Evolutionary conservation across 2,113 vertebrate species (phyloP).

Genomic region (Pomatorhinus ruficollis): DNA sequence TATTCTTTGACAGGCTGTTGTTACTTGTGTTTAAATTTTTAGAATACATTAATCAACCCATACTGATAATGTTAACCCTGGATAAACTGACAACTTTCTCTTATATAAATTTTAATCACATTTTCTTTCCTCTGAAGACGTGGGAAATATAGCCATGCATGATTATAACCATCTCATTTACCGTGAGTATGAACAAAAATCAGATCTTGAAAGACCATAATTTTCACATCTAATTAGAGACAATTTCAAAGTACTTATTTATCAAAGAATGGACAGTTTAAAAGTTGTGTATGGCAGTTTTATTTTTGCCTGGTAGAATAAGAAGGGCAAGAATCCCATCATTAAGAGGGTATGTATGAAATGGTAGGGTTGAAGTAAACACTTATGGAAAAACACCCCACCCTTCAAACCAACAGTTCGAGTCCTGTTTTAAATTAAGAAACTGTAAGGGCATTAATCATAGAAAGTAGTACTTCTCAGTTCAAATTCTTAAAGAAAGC

Average conservation of each 20-base stretch:
- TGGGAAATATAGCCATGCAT: background rate
- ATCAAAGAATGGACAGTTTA: background rate
- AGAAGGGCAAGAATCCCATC: background rate
- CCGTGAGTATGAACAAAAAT: background rate
- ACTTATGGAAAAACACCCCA: accelerated
- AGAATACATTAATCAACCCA: background rate
- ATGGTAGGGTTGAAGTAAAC: background rate
- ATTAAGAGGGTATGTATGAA: background rate
- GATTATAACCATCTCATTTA: background rate
- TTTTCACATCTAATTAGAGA: background rate
- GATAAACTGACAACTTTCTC: background rate
- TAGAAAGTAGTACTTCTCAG: background rate
- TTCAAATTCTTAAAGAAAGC: background rate
- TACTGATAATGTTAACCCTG: background rate
- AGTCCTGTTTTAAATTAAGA: background rate
- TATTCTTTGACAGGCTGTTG: background rate
- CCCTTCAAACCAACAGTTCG: background rate
- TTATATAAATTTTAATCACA: background rate
- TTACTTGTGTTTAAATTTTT: background rate
- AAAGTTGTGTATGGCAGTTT: background rate
- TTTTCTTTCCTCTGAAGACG: background rate
- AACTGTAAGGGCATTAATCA: background rate
- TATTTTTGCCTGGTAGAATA: background rate
- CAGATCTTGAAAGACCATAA: background rate
- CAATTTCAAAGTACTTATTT: background rate